A percentile compares a stretch with the other conserved stretches of the same genome.
Evolutionary conservation across 2,113 vertebrate genomes (phyloP).

Genomic region (Cyanistes caeruleus): DNA sequence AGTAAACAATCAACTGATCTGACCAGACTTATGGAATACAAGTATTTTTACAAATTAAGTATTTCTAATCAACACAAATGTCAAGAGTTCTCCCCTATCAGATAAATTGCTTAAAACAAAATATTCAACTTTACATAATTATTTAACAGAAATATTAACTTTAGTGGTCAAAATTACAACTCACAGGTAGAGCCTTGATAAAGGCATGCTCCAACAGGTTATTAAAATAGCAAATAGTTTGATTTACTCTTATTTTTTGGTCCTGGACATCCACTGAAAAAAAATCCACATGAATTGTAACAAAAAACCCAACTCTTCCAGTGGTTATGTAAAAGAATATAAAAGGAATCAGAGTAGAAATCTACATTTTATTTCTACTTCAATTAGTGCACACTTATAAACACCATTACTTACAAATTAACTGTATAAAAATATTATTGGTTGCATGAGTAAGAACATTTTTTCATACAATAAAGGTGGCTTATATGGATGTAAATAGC

Average conservation of each 20-base stretch:
- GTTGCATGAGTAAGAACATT: not conserved
- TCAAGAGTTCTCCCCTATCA: not conserved
- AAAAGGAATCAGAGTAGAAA: not conserved
- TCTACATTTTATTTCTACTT: not conserved
- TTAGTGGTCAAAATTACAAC: not conserved
- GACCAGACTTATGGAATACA: not conserved
- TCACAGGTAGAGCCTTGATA: not conserved
- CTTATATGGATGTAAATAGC: not conserved
- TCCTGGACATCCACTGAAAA: not conserved
- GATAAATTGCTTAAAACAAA: not conserved
- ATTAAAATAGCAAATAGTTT: not conserved
- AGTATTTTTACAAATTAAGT: not conserved
- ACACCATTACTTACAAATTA: not conserved
- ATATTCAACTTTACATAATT: not conserved
- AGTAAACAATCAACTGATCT: not conserved
- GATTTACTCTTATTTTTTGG: not conserved
- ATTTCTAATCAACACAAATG: not conserved
- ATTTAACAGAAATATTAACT: not conserved
- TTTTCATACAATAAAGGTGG: not conserved
- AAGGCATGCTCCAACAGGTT: slow-evolving; percentile 55
- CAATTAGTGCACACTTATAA: not conserved
- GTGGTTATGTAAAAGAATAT: not conserved
- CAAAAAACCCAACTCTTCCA: not conserved
- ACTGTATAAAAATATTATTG: not conserved
- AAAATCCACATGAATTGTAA: not conserved